Conservation (phyloP, 2,888 invertebrate genomes). For the Meiosimyza platycephala region DNA sequence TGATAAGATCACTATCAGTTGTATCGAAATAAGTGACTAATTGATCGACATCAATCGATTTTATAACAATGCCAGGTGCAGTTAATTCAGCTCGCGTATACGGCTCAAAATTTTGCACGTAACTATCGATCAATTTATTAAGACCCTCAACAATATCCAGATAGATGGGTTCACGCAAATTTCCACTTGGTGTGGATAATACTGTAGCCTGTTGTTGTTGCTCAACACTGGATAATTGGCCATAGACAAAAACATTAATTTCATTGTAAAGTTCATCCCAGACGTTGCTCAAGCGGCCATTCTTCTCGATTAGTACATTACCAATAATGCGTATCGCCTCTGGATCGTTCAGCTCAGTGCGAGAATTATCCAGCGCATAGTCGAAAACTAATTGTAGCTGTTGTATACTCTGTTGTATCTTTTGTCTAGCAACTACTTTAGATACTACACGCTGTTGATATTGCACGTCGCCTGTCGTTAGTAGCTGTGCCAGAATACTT, state of each 20-base stretch:
- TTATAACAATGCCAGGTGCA: slow-evolving; percentile 71
- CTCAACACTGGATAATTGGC: slow-evolving; percentile 74
- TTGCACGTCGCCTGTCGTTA: slow-evolving; percentile 45
- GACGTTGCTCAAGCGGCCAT: slow-evolving; percentile 14
- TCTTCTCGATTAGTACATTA: slow-evolving; percentile 26
- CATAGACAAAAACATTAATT: slow-evolving; percentile 44
- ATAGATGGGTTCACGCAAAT: slow-evolving; percentile 77
- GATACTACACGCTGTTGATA: neutral
- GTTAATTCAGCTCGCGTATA: slow-evolving; percentile 73
- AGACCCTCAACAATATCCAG: slow-evolving; percentile 73
- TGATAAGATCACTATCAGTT: slow-evolving; percentile 71
- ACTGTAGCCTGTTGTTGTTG: slow-evolving; percentile 55
- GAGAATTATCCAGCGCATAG: slow-evolving; percentile 25
- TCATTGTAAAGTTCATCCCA: slow-evolving; percentile 24
- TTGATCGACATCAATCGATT: slow-evolving; percentile 73
- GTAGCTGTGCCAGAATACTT: slow-evolving; percentile 29
- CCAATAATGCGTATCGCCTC: slow-evolving; percentile 36
- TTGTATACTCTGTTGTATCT: slow-evolving; percentile 24
- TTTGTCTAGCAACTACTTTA: neutral
- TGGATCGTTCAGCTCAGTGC: slow-evolving; percentile 7
- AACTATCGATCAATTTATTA: slow-evolving; percentile 70
- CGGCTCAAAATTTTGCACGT: slow-evolving; percentile 70
- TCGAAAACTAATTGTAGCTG: slow-evolving; percentile 46
- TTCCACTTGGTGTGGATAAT: slow-evolving; percentile 45
- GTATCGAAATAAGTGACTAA: slow-evolving; percentile 77